Conservation (phyloP, 1,140 invertebrate genomes). For the Popillia japonica region DNA sequence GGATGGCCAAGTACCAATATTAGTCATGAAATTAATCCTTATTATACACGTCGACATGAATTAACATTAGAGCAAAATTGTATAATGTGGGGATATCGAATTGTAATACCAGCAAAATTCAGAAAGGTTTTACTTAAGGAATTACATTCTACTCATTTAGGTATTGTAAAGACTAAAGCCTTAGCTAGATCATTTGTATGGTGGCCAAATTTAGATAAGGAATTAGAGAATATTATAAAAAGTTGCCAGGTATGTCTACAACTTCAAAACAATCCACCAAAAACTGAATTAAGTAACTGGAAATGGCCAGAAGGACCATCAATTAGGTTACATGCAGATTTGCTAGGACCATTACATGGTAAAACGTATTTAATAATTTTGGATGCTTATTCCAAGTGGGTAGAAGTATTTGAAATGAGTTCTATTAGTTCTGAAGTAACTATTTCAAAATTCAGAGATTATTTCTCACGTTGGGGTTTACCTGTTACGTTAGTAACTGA, state of each 20-base stretch:
- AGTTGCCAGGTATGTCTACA: neutral
- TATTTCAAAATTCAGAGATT: constrained; percentile 33
- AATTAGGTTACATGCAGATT: constrained; percentile 37
- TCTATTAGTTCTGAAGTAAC: neutral
- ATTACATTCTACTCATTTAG: constrained; percentile 61
- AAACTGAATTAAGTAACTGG: constrained; percentile 28
- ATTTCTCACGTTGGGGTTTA: constrained; percentile 30
- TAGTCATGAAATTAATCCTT: constrained; percentile 14
- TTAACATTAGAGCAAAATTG: no score
- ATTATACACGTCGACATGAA: no score
- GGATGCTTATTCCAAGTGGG: constrained; percentile 38
- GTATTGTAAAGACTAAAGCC: constrained; percentile 63
- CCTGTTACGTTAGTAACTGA: constrained; percentile 44
- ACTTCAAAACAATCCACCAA: neutral
- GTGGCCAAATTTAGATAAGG: constrained; percentile 59
- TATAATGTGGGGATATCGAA: constrained; percentile 44
- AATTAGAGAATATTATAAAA: no score
- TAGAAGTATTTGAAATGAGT: constrained; percentile 37
- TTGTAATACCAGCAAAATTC: constrained; percentile 53
- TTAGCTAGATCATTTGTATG: constrained; percentile 61
- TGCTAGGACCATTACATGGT: constrained; percentile 18
- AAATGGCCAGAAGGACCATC: neutral
- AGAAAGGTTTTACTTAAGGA: constrained; percentile 51
- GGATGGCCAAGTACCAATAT: constrained; percentile 17
- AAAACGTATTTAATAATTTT: constrained; percentile 38